These are phyloP conservation scores for Chelon auratus DNA, from an alignment of 2,797 vertebrate genomes.

Conservation along the genomic window DNA sequence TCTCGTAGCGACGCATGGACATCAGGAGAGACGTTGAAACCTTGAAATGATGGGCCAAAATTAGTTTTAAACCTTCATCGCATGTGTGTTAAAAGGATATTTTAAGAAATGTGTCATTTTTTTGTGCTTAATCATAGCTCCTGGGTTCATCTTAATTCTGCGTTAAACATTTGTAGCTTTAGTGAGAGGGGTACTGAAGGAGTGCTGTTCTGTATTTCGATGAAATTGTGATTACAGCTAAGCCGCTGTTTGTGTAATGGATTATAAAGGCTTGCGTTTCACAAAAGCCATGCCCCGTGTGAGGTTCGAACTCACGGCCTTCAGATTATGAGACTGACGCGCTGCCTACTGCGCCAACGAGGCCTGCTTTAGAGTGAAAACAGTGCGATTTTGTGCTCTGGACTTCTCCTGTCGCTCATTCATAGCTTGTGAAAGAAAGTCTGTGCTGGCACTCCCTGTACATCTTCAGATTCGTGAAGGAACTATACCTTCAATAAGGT, in stretches of 20 bases:
- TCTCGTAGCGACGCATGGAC: not conserved
- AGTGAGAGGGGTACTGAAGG: not conserved
- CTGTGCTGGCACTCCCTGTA: too few species aligned
- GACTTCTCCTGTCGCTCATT: too few species aligned
- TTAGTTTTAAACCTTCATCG: not conserved
- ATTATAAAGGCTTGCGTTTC: too few species aligned
- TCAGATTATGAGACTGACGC: slow-evolving; percentile 72
- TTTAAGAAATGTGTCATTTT: not conserved
- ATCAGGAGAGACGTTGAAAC: slow-evolving; percentile 10
- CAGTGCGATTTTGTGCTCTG: too few species aligned
- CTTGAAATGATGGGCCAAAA: not conserved
- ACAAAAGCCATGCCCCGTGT: slow-evolving; percentile 38
- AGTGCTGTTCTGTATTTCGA: too few species aligned
- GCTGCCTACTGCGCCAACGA: slow-evolving; percentile 61
- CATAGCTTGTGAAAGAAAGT: too few species aligned
- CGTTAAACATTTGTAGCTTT: not conserved
- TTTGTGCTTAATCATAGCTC: not conserved
- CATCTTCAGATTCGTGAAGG: too few species aligned
- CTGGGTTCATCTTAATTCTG: not conserved
- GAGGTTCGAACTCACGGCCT: slow-evolving; percentile 71
- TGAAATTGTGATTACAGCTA: too few species aligned
- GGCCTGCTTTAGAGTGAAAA: too few species aligned
- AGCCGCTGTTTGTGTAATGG: too few species aligned
- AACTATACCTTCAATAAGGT: too few species aligned
- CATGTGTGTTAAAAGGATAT: not conserved